Evolutionary conservation across 2,888 invertebrate genomes (phyloP).

Genomic region (Portevinia maculata): DNA sequence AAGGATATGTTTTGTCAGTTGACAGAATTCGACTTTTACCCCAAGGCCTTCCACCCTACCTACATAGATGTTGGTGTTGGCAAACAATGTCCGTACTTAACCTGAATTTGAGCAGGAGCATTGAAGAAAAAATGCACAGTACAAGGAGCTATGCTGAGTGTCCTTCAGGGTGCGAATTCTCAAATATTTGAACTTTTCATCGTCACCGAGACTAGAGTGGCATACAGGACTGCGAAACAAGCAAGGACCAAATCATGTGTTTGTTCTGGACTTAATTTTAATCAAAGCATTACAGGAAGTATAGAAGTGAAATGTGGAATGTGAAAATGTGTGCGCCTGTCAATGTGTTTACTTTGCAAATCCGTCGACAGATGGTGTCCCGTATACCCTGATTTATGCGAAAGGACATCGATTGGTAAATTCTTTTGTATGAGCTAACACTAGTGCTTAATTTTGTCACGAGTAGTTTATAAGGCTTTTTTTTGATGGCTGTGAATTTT

Average conservation of each 20-base stretch:
- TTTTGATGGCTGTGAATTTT: constrained; percentile 47
- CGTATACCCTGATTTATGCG: constrained; percentile 31
- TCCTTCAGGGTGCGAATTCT: constrained; percentile 69
- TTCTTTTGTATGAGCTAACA: constrained; percentile 61
- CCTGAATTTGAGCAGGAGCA: constrained; percentile 61
- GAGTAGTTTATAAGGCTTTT: constrained; percentile 51
- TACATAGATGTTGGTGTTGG: constrained; percentile 56
- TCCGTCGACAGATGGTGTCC: constrained; percentile 70
- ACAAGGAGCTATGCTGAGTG: constrained; percentile 59
- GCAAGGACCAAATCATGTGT: constrained; percentile 55
- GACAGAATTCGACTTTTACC: constrained; percentile 41
- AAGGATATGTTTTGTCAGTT: constrained; percentile 62
- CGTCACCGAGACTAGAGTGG: constrained; percentile 41
- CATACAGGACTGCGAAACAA: not conserved
- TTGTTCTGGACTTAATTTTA: constrained; percentile 70
- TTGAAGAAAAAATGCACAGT: constrained; percentile 41
- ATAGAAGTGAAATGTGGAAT: constrained; percentile 40
- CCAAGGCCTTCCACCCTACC: constrained; percentile 38
- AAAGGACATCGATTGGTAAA: constrained; percentile 49
- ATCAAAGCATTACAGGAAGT: constrained; percentile 65
- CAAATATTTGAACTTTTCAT: constrained; percentile 71
- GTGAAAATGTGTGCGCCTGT: constrained; percentile 26
- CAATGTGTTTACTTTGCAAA: constrained; percentile 63
- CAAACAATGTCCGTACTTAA: constrained; percentile 65
- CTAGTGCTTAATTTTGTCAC: constrained; percentile 54